These are phyloP conservation scores for Dolichopus griseipennis DNA, from an alignment of 2,888 invertebrate genomes.

Conservation along the genomic window DNA sequence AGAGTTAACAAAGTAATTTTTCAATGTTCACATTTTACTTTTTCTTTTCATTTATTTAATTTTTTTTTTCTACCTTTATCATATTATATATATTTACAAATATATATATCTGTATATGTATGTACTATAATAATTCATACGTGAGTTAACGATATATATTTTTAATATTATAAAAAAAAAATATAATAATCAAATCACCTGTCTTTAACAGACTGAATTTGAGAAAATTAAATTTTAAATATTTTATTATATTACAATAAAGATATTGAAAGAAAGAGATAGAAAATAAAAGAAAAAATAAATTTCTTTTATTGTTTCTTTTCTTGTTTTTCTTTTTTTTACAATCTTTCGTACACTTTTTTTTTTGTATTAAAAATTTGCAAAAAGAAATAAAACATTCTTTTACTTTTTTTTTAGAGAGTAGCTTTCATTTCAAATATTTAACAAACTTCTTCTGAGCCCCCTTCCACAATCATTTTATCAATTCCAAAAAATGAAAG, in stretches of 20 bases:
- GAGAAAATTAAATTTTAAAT: slow-evolving; percentile 4
- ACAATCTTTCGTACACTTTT: neutral
- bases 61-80: too few species aligned
- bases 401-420: too few species aligned
- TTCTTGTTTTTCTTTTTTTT: neutral
- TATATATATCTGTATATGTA: neutral
- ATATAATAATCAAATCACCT: slow-evolving; percentile 4
- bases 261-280: neutral
- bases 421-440: too few species aligned
- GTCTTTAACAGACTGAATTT: slow-evolving; percentile 1
- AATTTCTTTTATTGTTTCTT: neutral
- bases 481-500: neutral
- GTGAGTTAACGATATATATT: neutral
- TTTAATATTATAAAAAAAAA: neutral
- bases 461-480: too few species aligned
- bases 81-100: too few species aligned
- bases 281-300: neutral
- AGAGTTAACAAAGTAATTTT: slow-evolving; percentile 1
- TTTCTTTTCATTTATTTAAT: too few species aligned
- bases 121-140: neutral
- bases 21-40: neutral
- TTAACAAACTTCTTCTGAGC: too few species aligned
- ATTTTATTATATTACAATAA: slow-evolving; percentile 3
- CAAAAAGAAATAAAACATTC: neutral
- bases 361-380: neutral